Base-by-base conservation (phyloP, 1,140 invertebrate genomes). In the Calephelis nemesis region DNA sequence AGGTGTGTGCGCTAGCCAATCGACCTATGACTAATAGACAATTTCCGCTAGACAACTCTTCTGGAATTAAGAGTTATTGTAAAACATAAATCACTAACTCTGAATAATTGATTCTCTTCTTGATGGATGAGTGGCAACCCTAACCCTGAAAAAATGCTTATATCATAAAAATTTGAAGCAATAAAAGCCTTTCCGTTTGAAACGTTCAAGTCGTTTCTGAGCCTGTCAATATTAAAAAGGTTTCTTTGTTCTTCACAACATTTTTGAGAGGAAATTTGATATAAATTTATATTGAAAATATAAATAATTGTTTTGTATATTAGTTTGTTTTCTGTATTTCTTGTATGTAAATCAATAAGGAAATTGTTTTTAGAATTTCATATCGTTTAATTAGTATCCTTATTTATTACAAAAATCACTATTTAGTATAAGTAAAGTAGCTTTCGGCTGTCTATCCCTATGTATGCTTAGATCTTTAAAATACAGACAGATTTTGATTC, bases 101-200 rank as follows among this genome's bases (percentile, higher is more conserved):
- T 54, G 19, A 54, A 54, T 30, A 30, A 30, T 4, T 9, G 50
- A 9, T 19, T 54, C 10, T 4, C 42, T 45, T 45, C 4, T 4
- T 30, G 30, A 30, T 30, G 4, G 42, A 30, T 39, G 30, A 58
- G 19, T 8, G 7, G 19, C 8, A 58, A 58, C 54, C 54, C 54
- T 58, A 30, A 15, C 50, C 1, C 15, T 8, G 10, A 52, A 58
- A 39, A 39, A 58, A 58, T 58, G 10, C 19, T 39, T 39, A 58
- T 58, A 39, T 58, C 54, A 39, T 58, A 58, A 58, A 58, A 58
- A 58, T 58, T 58, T 39, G 19, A 39, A 58, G 54, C 30, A 58
- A 58, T 58, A 58, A 58, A 58, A 58, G 30, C 30, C 54, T 58
- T 58, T 58, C 30, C 54, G 30, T 58, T 58, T 58, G 52, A 58